Base-by-base conservation (phyloP, 2,888 invertebrate species). In the Drosophila leonis region DNA sequence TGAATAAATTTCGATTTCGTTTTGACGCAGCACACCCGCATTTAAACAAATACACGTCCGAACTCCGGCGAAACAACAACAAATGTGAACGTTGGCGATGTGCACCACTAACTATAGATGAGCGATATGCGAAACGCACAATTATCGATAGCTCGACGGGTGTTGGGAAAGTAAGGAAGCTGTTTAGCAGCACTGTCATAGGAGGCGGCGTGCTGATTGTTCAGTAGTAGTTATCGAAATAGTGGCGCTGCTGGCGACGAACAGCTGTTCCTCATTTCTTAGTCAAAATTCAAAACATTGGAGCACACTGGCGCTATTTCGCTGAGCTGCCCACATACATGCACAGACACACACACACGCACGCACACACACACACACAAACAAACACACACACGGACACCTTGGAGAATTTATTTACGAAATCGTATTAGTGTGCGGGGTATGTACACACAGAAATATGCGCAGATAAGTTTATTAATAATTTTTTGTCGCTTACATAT, bases 401-500 rank as follows among this genome's bases (percentile, higher is more conserved):
- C 39, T 67, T 61, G 37, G 63, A 57, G 39, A 67, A 66, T 73
- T 64, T 63, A 77, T 75, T 73, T 61, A 73, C 63, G 33, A 57
- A 56, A 29, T 60, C 41, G 54, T 29, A 20, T 65, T 46, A 49
- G 57, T 42, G 37, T 55, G 31, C 33, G n/a, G 54, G 39, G 55
- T 74, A 76, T 44, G 71, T 86, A 85, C 51, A 63, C 68, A 73
- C 37, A 51, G 41, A 49, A 52, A 42, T 42, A 41, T 65, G 49
- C 37, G 64, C 56, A 79, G 62, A 77, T 77, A 73, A 73, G 83
- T 86, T 83, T 83, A 83, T 87, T 87, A 87, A 83, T 89, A 83
- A 82, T 80, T 79, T 72, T 61, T 51, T 56, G 24, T 10, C 39
- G 20, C 35, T 49, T 51, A 27, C 41, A 37, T 56, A 46, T 60